phyloP scores from a whole-genome alignment of 64 coral and sea anemone species.

The Montipora capricornis region DNA sequence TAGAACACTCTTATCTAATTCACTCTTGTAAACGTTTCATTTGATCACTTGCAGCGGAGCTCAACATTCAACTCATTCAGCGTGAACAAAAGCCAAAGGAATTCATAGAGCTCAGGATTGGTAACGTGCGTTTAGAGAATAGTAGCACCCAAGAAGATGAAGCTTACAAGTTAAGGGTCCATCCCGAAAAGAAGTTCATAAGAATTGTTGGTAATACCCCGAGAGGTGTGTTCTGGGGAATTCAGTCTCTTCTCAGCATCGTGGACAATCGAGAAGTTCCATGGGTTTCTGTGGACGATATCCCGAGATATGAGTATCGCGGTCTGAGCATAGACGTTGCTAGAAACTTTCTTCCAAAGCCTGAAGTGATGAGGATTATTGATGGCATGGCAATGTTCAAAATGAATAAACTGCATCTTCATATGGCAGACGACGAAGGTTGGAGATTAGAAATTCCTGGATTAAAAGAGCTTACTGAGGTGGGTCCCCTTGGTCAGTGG shows the following conservation, averaged over 20 bases:
- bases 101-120: conserved; percentile 24
- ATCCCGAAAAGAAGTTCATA: conserved; percentile 32
- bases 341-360: conserved; percentile 82
- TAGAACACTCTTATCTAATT: too few relatives aligned
- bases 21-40: too few relatives aligned
- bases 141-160: conserved; percentile 22
- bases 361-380: conserved; percentile 67
- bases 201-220: conserved; percentile 19
- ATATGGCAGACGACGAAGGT: conserved; percentile 90
- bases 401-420: conserved; percentile 95
- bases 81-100: background rate
- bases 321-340: conserved; percentile 86
- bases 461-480: conserved; percentile 79
- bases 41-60: background rate
- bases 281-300: conserved; percentile 69
- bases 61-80: background rate
- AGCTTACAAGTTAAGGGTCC: conserved; percentile 51
- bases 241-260: conserved; percentile 57
- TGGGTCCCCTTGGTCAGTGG: background rate
- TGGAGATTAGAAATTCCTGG: conserved; percentile 96
- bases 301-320: conserved; percentile 86
- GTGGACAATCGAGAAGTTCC: conserved; percentile 12
- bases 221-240: conserved; percentile 66
- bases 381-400: conserved; percentile 93
- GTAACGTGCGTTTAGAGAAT: background rate